Conservation (phyloP, 2,797 vertebrate species). For the Loris lydekkerianus region DNA sequence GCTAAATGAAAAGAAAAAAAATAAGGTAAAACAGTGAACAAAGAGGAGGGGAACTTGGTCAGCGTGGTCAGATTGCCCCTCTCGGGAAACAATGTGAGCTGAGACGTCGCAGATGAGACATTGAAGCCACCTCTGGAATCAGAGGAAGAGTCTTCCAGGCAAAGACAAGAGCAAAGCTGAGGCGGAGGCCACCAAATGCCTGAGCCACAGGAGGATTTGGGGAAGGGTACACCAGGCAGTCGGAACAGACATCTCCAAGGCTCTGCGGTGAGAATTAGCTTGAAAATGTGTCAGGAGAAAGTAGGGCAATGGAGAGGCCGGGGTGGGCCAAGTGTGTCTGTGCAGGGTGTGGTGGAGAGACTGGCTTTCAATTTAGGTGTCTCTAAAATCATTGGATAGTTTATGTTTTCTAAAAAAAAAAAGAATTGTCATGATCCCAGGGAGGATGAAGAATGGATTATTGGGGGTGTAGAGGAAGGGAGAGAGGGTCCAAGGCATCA, state of each 20-base stretch:
- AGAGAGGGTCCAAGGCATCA: neutral
- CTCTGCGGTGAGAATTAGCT: neutral
- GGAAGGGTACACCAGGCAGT: neutral
- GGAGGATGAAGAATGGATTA: neutral
- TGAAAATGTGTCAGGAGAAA: neutral
- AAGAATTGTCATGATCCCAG: neutral
- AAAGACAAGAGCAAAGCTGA: neutral
- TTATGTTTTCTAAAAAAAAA: neutral
- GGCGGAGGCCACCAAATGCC: neutral
- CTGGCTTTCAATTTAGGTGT: neutral
- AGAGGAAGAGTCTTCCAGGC: neutral
- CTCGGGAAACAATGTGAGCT: neutral
- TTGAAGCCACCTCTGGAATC: neutral
- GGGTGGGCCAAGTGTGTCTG: neutral
- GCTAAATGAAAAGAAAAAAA: neutral
- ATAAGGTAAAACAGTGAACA: neutral
- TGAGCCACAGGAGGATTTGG: neutral
- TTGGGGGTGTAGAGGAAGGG: neutral
- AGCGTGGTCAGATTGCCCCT: neutral
- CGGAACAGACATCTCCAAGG: neutral
- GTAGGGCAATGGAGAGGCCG: accelerated
- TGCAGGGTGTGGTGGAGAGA: accelerated
- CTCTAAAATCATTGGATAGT: neutral
- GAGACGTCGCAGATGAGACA: neutral
- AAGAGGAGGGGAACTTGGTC: neutral